phyloP scores from a whole-genome alignment of 2,113 vertebrate genomes.

The Cygnus atratus region DNA sequence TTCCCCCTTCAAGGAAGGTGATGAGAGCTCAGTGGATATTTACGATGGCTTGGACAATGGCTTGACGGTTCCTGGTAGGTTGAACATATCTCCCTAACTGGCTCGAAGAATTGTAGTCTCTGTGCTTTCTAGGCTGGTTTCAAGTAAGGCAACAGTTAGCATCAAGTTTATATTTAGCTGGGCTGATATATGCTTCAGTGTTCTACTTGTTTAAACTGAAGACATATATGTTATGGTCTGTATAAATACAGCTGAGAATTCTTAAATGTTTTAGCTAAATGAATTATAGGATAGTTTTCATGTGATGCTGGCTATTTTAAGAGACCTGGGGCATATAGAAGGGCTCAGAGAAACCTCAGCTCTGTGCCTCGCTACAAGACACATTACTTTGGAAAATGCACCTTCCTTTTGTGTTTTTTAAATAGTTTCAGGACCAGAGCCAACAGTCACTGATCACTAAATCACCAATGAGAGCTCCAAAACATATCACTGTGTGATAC shows the following conservation, averaged over 20 bases:
- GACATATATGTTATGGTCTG: not conserved
- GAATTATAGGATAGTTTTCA: not conserved
- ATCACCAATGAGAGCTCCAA: not conserved
- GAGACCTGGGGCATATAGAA: not conserved
- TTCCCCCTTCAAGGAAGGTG: constrained; percentile 77
- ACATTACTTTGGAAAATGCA: not conserved
- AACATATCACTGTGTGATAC: not conserved
- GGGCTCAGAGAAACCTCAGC: not conserved
- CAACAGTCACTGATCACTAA: not conserved
- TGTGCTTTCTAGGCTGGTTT: not conserved
- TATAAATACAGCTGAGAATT: not conserved
- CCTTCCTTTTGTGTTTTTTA: not conserved
- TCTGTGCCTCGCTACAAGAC: not conserved
- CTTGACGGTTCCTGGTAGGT: constrained; percentile 69
- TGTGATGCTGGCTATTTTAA: not conserved
- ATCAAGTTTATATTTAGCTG: not conserved
- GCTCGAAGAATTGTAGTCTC: not conserved
- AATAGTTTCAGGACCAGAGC: not conserved
- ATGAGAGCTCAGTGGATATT: constrained; percentile 93
- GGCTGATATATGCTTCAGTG: not conserved
- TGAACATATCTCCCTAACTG: not conserved
- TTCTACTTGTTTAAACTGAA: not conserved
- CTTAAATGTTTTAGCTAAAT: not conserved
- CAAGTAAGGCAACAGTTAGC: not conserved
- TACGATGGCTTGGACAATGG: constrained; percentile 88